phyloP scores from a whole-genome alignment of 2,113 vertebrate species.

The Coracopsis vasa region DNA sequence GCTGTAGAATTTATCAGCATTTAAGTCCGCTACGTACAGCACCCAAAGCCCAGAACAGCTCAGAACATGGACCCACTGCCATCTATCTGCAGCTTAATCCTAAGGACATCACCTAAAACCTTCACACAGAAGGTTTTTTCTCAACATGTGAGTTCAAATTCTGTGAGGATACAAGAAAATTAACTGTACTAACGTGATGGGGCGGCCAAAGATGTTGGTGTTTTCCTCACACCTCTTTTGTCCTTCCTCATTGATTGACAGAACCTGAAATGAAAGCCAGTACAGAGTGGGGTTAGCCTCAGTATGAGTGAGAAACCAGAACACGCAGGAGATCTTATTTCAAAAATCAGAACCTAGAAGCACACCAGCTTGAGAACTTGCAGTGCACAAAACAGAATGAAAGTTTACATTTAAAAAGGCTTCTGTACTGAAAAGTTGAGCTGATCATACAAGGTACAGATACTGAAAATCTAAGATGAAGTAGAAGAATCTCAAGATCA shows the following conservation, averaged over 20 bases:
- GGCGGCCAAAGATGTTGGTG: slow-evolving; percentile 77
- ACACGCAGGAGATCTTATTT: neutral
- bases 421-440: neutral
- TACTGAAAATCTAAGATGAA: neutral
- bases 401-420: neutral
- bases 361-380: neutral
- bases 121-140: neutral
- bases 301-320: neutral
- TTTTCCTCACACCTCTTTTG: slow-evolving; percentile 84
- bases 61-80: neutral
- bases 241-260: slow-evolving; percentile 84
- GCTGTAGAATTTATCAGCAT: neutral
- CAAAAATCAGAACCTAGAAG: neutral
- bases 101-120: neutral
- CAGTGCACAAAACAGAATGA: neutral
- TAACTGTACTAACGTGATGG: slow-evolving; percentile 77
- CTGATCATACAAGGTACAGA: neutral
- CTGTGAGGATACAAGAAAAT: neutral
- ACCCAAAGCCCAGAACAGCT: neutral
- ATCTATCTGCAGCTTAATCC: neutral
- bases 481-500: neutral
- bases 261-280: slow-evolving; percentile 70
- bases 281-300: neutral
- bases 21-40: neutral
- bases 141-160: neutral